Base-by-base conservation (phyloP, 2,113 vertebrate genomes). In the Odocoileus hemionus region DNA sequence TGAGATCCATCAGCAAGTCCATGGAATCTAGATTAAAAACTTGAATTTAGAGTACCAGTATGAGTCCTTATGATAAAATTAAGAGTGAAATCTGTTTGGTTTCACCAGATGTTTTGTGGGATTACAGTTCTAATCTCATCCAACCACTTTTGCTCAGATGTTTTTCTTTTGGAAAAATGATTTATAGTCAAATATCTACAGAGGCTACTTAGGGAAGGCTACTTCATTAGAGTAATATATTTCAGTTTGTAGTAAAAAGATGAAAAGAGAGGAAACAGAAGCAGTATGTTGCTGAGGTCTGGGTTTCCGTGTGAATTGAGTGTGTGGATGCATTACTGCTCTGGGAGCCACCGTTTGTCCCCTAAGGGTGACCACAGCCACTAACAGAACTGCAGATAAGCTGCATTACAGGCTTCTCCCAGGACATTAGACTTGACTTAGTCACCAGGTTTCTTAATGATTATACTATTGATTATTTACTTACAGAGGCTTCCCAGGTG, bases 91-190 rank as follows among this genome's bases (percentile, higher is more conserved):
- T 61, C 25, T 85, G 3, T 92, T 79, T 47, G 39, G 70, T 50
- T 87, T 90, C 26, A 58, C 26, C 58, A 57, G 55, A 7, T 86
- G 26, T 92, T 89, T 84, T 79, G 39, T 2, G 78, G 57, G 28
- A 79, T n/a, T 78, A 96, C 9, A 54, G 2, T 92, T 95, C 54
- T 91, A 30, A 86, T 74, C 43, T 79, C 5, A 57, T 74, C 55
- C 86, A 87, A 39, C 30, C 21, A 21, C 30, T 78, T 89, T 45
- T 93, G 52, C 58, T 83, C 13, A 58, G 55, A 39, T 84, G 15
- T 43, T 93, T 97, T 87, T 86, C 47, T 97, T 97, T 60, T 36
- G 67, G 45, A 86, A 88, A 74, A 43, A 58, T 89, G 57, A 96
- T 85, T 97, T 94, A 36, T 7, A 58, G 60, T 94, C 60, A 91